phyloP scores from a whole-genome alignment of 2,113 vertebrate species.

The Trichomycterus rosablanca region DNA sequence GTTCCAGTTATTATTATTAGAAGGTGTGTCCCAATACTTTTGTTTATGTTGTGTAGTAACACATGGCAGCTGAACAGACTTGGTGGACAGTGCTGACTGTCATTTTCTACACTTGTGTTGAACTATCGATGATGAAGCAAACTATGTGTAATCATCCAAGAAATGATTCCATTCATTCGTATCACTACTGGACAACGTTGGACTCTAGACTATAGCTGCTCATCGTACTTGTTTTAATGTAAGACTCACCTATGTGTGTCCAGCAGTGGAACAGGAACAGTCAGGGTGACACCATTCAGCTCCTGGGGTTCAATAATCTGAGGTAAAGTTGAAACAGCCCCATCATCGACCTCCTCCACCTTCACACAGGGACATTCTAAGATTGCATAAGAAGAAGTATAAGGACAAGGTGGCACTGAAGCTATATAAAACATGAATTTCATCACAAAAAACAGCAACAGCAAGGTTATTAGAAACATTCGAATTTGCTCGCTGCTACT shows the following conservation, averaged over 20 bases:
- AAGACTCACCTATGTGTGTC: slow-evolving; percentile 43
- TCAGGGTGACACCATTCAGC: slow-evolving; percentile 10
- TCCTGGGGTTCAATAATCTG: slow-evolving; percentile 52
- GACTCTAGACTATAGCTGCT: too few species aligned
- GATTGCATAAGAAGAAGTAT: not conserved
- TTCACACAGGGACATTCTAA: slow-evolving; percentile 32
- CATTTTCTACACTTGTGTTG: too few species aligned
- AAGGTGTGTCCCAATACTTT: too few species aligned
- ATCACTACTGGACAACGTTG: too few species aligned
- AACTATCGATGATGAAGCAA: too few species aligned
- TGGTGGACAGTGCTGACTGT: too few species aligned
- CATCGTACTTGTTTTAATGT: too few species aligned
- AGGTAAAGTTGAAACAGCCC: slow-evolving; percentile 43
- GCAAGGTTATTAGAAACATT: too few species aligned
- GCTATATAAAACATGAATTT: not conserved
- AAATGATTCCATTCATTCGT: too few species aligned
- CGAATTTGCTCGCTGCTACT: too few species aligned
- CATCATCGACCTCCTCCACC: slow-evolving; percentile 39
- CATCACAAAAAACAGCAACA: not conserved
- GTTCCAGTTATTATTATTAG: too few species aligned
- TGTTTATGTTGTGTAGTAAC: not conserved
- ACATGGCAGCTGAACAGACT: not conserved
- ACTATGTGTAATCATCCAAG: too few species aligned
- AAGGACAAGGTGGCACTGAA: not conserved
- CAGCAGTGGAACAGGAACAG: not conserved